Conservation (phyloP, 2,888 invertebrate genomes). For the Trichogramma evanescens region DNA sequence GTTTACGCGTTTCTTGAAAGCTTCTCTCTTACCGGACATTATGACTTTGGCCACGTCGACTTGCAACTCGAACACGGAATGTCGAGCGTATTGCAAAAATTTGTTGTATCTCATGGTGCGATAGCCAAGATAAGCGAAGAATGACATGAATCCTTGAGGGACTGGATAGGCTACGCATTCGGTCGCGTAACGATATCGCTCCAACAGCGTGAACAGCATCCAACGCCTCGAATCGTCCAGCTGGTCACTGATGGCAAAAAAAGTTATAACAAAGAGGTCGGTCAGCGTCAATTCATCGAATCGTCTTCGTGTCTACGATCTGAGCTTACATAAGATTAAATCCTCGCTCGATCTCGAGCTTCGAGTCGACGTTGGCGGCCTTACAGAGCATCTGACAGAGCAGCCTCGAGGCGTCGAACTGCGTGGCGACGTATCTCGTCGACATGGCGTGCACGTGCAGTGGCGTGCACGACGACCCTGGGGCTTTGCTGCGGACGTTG, state of each 20-base stretch:
- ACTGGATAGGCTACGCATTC: slow-evolving; percentile 75
- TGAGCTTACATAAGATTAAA: slow-evolving; percentile 67
- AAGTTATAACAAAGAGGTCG: slow-evolving; percentile 3
- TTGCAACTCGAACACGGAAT: slow-evolving; percentile 79
- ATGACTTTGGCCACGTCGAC: slow-evolving; percentile 82
- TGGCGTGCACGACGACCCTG: slow-evolving; percentile 51
- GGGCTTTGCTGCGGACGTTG: slow-evolving; percentile 20
- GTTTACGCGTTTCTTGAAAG: not conserved
- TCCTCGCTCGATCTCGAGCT: slow-evolving; percentile 65
- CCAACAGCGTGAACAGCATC: slow-evolving; percentile 69
- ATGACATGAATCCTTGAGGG: slow-evolving; percentile 82
- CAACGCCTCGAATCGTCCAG: slow-evolving; percentile 63
- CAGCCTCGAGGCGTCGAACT: slow-evolving; percentile 70
- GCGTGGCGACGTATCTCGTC: slow-evolving; percentile 74
- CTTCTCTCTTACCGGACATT: slow-evolving; percentile 57
- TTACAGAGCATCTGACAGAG: slow-evolving; percentile 69
- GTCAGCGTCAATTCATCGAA: slow-evolving; percentile 11
- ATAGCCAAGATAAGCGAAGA: slow-evolving; percentile 81
- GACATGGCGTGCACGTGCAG: slow-evolving; percentile 73
- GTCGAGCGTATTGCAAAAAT: slow-evolving; percentile 77
- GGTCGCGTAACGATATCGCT: slow-evolving; percentile 73
- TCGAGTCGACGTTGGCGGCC: slow-evolving; percentile 62
- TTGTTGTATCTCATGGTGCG: slow-evolving; percentile 68
- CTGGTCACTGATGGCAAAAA: slow-evolving; percentile 56
- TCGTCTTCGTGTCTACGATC: not conserved